Conservation (phyloP, 2,797 vertebrate species). For the Agapornis canus region DNA sequence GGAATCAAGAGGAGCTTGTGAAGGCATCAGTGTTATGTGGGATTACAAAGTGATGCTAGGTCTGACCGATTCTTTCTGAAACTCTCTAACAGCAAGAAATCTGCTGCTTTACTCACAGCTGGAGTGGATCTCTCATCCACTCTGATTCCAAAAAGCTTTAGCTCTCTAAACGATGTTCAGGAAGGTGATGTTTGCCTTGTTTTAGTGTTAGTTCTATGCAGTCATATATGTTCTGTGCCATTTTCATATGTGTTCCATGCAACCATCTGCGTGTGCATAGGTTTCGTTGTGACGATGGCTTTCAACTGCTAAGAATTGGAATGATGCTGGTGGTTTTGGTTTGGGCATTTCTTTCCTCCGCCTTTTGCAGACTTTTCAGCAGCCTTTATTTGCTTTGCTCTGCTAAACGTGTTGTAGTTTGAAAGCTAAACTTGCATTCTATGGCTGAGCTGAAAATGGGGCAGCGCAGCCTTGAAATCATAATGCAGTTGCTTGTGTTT, state of each 20-base stretch:
- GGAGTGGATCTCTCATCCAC: background rate
- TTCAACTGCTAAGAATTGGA: background rate
- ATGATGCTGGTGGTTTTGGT: background rate
- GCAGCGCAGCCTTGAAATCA: background rate
- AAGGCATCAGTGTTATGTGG: background rate
- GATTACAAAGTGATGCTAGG: background rate
- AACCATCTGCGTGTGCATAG: background rate
- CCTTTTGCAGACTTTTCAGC: background rate
- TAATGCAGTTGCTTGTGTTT: background rate
- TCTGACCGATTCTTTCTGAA: background rate
- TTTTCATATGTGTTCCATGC: background rate
- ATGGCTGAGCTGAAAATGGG: background rate
- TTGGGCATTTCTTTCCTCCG: background rate
- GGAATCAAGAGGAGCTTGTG: constrained; percentile 11
- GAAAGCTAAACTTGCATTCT: background rate
- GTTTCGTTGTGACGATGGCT: background rate
- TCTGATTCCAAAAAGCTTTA: background rate
- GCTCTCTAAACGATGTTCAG: background rate
- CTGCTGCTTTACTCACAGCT: background rate
- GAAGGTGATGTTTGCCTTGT: background rate
- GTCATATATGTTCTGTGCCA: too few species aligned
- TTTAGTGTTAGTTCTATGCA: background rate
- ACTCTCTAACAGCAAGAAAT: constrained; percentile 34
- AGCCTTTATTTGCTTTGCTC: background rate
- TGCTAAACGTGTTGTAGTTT: background rate